These are phyloP conservation scores for Semnornis frantzii DNA, from an alignment of 2,113 vertebrate genomes.

Conservation along the genomic window DNA sequence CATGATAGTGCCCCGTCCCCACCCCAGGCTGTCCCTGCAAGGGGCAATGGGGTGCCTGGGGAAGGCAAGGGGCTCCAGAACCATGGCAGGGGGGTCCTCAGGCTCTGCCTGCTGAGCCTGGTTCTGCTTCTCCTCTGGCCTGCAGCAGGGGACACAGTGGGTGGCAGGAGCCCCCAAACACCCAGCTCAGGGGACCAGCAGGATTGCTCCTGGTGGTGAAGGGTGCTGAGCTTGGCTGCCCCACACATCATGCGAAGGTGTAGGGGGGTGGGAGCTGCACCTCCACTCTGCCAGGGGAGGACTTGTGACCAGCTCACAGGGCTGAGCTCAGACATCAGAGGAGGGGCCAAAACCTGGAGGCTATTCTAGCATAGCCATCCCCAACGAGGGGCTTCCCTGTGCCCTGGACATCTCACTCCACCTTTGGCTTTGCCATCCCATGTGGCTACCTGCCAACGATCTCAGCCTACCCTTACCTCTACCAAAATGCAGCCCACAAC, in stretches of 20 bases:
- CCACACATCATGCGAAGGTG: fast-evolving
- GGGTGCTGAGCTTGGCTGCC: not conserved
- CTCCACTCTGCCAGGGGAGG: not conserved
- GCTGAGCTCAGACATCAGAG: not conserved
- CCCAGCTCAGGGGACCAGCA: not conserved
- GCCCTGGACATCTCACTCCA: not conserved
- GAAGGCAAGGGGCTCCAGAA: fast-evolving
- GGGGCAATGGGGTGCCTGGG: fast-evolving
- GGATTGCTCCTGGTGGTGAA: not conserved
- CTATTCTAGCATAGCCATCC: not conserved
- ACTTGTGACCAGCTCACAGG: not conserved
- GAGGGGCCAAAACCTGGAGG: not conserved
- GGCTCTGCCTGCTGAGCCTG: fast-evolving
- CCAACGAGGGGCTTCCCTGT: fast-evolving
- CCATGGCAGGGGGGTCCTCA: fast-evolving
- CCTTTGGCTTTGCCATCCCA: not conserved
- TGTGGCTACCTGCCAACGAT: fast-evolving
- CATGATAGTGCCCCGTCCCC: too few relatives aligned
- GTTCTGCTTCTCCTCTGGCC: not conserved
- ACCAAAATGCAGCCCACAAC: not conserved
- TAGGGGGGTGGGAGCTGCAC: not conserved
- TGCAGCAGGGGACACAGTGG: fast-evolving
- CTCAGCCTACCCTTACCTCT: not conserved
- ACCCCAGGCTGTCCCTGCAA: not conserved
- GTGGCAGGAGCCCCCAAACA: not conserved